Evolutionary conservation across 2,113 vertebrate species (phyloP).

Genomic region (Daboia siamensis): DNA sequence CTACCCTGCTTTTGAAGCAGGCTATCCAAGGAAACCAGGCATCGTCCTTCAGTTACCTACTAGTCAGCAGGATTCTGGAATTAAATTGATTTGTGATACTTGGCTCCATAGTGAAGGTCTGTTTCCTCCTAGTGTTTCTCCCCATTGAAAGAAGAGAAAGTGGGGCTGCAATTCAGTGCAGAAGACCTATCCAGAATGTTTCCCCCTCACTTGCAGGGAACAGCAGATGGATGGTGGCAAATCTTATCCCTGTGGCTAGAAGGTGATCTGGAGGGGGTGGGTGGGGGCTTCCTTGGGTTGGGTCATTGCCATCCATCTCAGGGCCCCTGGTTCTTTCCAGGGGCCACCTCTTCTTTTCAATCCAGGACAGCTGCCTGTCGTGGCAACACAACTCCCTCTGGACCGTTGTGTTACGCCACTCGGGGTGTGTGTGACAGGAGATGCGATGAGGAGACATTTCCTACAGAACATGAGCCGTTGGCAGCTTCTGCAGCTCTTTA

Average conservation of each 20-base stretch:
- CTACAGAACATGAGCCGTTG: background rate
- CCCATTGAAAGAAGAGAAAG: background rate
- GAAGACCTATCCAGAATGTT: accelerated
- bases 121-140: background rate
- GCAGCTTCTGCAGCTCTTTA: too few species aligned
- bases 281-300: background rate
- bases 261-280: background rate
- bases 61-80: background rate
- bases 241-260: background rate
- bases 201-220: accelerated
- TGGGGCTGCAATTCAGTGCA: background rate
- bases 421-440: background rate
- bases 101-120: background rate
- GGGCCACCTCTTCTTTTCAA: background rate
- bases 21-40: background rate
- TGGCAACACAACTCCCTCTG: background rate
- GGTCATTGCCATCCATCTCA: background rate
- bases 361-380: background rate
- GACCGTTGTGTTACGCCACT: background rate
- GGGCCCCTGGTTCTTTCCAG: background rate
- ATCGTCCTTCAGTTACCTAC: background rate
- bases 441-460: background rate
- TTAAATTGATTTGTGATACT: conserved; percentile 22
- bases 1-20: background rate
- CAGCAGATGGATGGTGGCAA: background rate